Base-by-base conservation (phyloP, 1,140 invertebrate species). In the Plutomurus gul region DNA sequence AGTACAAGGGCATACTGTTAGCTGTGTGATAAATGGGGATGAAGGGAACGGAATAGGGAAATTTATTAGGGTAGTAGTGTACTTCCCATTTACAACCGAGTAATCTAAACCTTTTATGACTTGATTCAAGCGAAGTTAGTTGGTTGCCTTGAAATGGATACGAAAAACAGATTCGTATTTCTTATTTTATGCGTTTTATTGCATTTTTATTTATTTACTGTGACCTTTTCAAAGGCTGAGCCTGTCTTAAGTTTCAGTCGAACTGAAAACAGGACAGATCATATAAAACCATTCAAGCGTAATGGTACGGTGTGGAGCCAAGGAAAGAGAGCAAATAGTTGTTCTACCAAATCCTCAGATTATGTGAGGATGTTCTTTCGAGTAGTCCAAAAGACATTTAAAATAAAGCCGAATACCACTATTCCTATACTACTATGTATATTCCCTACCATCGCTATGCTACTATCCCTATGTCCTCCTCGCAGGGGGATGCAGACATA, bases 261-360 rank as follows among this genome's bases (percentile, higher is more conserved):
- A 40, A 37, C 40, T 72, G 70, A 72, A 46, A 39, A 40, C 20
- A 72, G 70, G 39, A 77, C 37, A 56, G 56, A 46, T 77, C 75
- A 40, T 77, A 77, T 77, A 77, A 77, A 77, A 36, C 37, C 75
- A 43, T 77, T 77, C 11, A 27, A 70, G 75, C 51, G 60, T 33
- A 77, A 77, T 56, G 30, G 74, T 33, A 46, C 36, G 10, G 27
- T 30, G n/a, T 36, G 56, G 30, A 36, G 30, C 56, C 30, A 36
- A 13, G 36, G 4, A 30, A 65, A n/a, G 56, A 65, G 51, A 25
- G 10, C 51, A 56, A 30, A 27, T 25, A 65, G 56, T 65, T 36
- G 56, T 33, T 65, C 56, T 65, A 33, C 25, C n/a, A 65, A 65
- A 65, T 65, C 56, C 56, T 30, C 10, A 65, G 56, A 65, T 65